Evolutionary conservation across 2,113 vertebrate genomes (phyloP).

Genomic region (Pantherophis guttatus): DNA sequence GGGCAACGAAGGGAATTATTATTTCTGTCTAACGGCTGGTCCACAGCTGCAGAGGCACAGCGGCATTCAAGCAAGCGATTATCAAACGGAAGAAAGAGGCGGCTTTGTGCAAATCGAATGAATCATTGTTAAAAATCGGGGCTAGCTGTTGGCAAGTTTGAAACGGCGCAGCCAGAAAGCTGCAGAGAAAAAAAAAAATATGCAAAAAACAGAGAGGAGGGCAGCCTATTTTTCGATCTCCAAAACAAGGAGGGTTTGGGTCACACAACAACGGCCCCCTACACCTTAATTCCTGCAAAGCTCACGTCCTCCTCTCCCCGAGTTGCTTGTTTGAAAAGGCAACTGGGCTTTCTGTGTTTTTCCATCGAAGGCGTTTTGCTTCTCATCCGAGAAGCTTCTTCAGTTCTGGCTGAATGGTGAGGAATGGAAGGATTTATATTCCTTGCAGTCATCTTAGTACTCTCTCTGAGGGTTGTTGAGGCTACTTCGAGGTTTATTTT

Average conservation of each 20-base stretch:
- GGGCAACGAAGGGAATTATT: too few relatives aligned
- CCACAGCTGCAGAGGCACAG: not conserved
- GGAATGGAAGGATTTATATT: too few relatives aligned
- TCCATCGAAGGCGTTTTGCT: too few relatives aligned
- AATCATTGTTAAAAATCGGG: not conserved
- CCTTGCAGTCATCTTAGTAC: too few relatives aligned
- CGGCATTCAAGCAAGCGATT: not conserved
- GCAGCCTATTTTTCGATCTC: too few relatives aligned
- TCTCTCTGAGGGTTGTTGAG: too few relatives aligned
- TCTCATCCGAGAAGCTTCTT: too few relatives aligned
- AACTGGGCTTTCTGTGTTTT: too few relatives aligned
- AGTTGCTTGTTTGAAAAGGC: too few relatives aligned
- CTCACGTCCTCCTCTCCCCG: not conserved
- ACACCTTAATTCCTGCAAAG: not conserved
- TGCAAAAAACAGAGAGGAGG: not conserved
- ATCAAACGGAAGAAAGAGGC: not conserved
- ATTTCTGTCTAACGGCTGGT: not conserved
- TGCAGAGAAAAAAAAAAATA: not conserved
- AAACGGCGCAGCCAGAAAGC: not conserved
- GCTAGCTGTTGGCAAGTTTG: not conserved
- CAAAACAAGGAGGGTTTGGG: too few relatives aligned
- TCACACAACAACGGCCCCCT: not conserved
- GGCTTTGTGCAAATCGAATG: not conserved
- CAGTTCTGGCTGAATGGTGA: too few relatives aligned
- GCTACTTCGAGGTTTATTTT: too few relatives aligned